Base-by-base conservation (phyloP, 2,888 invertebrate species). In the Argyra leucocephala region DNA sequence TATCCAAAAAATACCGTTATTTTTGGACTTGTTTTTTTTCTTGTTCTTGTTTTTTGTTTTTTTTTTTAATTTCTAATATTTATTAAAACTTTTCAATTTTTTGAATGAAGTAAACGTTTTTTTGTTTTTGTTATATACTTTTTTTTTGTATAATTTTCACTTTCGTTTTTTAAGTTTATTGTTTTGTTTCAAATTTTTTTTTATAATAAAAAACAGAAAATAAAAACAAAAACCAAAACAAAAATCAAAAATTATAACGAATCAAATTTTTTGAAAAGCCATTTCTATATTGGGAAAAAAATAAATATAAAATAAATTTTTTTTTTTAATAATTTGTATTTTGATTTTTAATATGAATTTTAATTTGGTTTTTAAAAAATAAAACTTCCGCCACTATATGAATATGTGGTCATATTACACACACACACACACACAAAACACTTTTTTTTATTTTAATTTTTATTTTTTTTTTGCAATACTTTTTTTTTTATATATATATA, bases 1-100 rank as follows among this genome's bases (percentile, higher is more conserved):
- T 65, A 65, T 58, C 24, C 22, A 21, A 36, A 64, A 61, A 63
- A 59, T 15, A 58, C 24, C 6, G 10, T n/a, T 61, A 57, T 61
- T 57, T 60, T 18, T 37, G 6, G 7, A 24, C 22, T 61, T 48
- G 61, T 62, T 57, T 22, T 58, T 61, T 65, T 57, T 57, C n/a
- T 65, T 58, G 22, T 22, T 21, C 7, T 58, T 4, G 9, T 22
- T 58, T 58, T 58, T 21, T 22, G 7, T 4, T 22, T 58, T 58
- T 57, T 18, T 18, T 22, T 58, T 58, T 58, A 22, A 22, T 58
- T 58, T 58, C 12, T 57, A 4, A 7, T 57, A 57, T 57, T 7
- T 22, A 21, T 9, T 22, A 3, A 21, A 21, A 58, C 12, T 22
- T 58, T 58, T 58, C 21, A 21, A 4, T n/a, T 58, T 58, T 58